Conservation (phyloP, 2,113 vertebrate genomes). For the Rhinogobius similis region DNA sequence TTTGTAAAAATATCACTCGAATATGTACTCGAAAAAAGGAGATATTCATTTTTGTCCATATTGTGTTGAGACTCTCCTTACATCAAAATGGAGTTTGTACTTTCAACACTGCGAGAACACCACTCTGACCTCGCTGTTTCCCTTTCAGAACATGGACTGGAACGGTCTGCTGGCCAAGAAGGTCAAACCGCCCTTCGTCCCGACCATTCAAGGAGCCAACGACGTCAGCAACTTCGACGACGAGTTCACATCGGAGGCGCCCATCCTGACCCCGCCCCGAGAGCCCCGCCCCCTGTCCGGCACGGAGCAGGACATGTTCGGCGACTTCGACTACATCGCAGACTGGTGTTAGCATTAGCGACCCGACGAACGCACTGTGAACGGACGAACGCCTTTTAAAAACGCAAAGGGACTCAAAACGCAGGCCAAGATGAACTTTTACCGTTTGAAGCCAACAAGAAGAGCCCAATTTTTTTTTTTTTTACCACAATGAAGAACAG, state of each 20-base stretch:
- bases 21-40: no score
- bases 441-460: conserved; percentile 70
- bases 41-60: no score
- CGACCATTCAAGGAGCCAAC: conserved; percentile 88
- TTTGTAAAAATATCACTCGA: no score
- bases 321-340: conserved; percentile 97
- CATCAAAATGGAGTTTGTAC: no score
- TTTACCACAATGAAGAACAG: conserved; percentile 66
- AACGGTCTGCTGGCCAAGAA: conserved; percentile 91
- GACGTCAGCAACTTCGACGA: conserved; percentile 99
- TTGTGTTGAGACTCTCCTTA: no score
- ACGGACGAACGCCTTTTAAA: conserved; percentile 38
- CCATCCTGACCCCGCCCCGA: conserved; percentile 94
- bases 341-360: conserved; percentile 91
- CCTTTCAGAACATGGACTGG: conserved; percentile 89
- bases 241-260: conserved; percentile 97
- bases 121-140: background rate
- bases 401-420: background rate
- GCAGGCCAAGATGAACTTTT: conserved; percentile 61
- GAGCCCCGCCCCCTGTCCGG: conserved; percentile 90
- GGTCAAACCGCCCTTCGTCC: conserved; percentile 95
- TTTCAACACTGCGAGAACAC: no score
- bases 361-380: conserved; percentile 81
- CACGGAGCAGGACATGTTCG: conserved; percentile 94
- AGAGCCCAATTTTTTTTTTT: conserved; percentile 50